Percentiles rank a stretch among this genome's conserved stretches.
phyloP scores from a whole-genome alignment of 2,888 invertebrate genomes.

The Drosophila vallismaia region DNA sequence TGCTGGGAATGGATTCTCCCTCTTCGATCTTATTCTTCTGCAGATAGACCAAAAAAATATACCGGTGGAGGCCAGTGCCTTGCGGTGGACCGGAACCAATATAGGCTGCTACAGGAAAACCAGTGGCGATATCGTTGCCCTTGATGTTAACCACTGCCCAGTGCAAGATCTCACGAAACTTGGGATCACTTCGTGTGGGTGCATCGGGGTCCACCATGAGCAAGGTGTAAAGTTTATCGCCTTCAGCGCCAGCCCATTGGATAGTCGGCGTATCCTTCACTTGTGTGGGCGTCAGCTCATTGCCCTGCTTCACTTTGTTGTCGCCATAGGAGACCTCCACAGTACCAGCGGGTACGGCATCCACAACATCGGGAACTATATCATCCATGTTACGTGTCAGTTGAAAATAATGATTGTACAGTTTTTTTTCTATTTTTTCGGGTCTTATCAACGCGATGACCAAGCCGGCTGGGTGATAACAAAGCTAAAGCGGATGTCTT shows the following conservation, averaged over 20 bases:
- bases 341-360: constrained; percentile 56
- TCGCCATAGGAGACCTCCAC: constrained; percentile 66
- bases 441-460: constrained; percentile 49
- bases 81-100: constrained; percentile 94
- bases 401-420: constrained; percentile 18
- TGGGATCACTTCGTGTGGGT: constrained; percentile 91
- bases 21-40: constrained; percentile 83
- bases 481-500: constrained; percentile 33
- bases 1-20: constrained; percentile 59
- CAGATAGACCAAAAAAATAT: constrained; percentile 91
- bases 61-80: constrained; percentile 90
- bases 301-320: constrained; percentile 86
- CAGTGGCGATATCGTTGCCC: constrained; percentile 87
- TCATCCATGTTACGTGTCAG: constrained; percentile 50
- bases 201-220: constrained; percentile 91
- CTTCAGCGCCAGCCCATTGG: constrained; percentile 55
- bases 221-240: constrained; percentile 75
- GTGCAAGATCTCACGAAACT: constrained; percentile 94
- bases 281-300: constrained; percentile 89
- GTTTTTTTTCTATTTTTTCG: constrained; percentile 7
- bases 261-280: constrained; percentile 80
- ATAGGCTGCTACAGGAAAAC: constrained; percentile 91
- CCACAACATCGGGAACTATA: constrained; percentile 77
- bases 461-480: constrained; percentile 53
- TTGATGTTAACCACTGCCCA: constrained; percentile 96